These are phyloP conservation scores for Chaetodon auriga DNA, from an alignment of 2,113 vertebrate species.

Conservation along the genomic window DNA sequence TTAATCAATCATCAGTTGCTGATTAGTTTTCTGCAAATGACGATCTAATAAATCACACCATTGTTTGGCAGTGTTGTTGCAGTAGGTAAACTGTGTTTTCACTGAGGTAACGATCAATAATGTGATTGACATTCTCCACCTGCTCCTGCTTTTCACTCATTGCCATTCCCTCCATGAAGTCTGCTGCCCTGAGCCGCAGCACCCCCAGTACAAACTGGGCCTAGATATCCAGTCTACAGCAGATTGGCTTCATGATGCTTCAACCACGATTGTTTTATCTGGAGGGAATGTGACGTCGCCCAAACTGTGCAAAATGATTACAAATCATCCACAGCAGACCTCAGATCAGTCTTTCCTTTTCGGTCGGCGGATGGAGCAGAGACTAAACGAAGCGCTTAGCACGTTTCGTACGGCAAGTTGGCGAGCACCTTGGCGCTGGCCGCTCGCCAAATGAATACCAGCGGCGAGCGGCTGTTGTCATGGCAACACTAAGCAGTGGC, in stretches of 20 bases:
- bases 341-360: slow-evolving; percentile 15
- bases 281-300: background rate
- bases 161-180: background rate
- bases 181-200: background rate
- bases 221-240: background rate
- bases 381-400: slow-evolving; percentile 62
- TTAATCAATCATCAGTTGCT: background rate
- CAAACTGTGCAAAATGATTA: slow-evolving; percentile 4
- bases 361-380: slow-evolving; percentile 10
- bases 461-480: slow-evolving; percentile 70
- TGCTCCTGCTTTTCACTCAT: background rate
- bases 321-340: background rate
- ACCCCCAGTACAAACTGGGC: background rate
- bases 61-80: background rate
- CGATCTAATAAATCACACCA: background rate
- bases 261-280: background rate
- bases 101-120: background rate
- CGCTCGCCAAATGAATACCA: slow-evolving; percentile 37
- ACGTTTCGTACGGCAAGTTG: slow-evolving; percentile 48
- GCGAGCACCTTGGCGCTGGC: slow-evolving; percentile 67
- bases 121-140: background rate
- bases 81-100: background rate
- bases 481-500: slow-evolving; percentile 62
- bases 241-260: background rate
- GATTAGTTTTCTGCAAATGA: background rate